phyloP scores from a whole-genome alignment of 2,113 vertebrate species.

The Pollachius pollachius region DNA sequence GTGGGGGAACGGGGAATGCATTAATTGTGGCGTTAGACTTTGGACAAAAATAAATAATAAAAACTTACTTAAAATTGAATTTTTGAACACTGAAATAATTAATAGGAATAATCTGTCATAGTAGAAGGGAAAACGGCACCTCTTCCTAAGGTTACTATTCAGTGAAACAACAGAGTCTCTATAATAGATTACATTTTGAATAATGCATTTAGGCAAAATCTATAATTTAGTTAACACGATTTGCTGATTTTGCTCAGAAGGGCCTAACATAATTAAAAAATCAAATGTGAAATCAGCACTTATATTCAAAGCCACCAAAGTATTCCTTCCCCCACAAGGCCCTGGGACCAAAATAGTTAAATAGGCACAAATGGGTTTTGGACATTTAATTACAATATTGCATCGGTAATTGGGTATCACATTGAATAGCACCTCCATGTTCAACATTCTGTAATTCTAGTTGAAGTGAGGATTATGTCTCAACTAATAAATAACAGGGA shows the following conservation, averaged over 20 bases:
- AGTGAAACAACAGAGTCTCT: slow-evolving; percentile 55
- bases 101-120: slow-evolving; percentile 59
- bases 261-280: slow-evolving; percentile 28
- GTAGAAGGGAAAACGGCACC: slow-evolving; percentile 45
- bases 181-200: slow-evolving; percentile 58
- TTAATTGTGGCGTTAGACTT: slow-evolving; percentile 60
- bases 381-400: background rate
- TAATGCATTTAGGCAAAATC: slow-evolving; percentile 60
- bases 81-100: slow-evolving; percentile 56
- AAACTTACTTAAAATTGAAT: slow-evolving; percentile 41
- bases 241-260: slow-evolving; percentile 42
- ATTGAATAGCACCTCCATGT: background rate
- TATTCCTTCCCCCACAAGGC: slow-evolving; percentile 13
- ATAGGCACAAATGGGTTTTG: background rate
- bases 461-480: no score
- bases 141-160: slow-evolving; percentile 53
- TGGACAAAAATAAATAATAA: slow-evolving; percentile 37
- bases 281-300: slow-evolving; percentile 42
- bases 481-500: no score
- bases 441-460: background rate
- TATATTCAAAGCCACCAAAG: slow-evolving; percentile 21
- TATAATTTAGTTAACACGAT: slow-evolving; percentile 64
- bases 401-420: background rate
- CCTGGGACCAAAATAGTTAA: background rate
- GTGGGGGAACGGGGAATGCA: slow-evolving; percentile 48